Evolutionary conservation across 2,797 vertebrate species (phyloP).

Genomic region (Sebastes elongatus): DNA sequence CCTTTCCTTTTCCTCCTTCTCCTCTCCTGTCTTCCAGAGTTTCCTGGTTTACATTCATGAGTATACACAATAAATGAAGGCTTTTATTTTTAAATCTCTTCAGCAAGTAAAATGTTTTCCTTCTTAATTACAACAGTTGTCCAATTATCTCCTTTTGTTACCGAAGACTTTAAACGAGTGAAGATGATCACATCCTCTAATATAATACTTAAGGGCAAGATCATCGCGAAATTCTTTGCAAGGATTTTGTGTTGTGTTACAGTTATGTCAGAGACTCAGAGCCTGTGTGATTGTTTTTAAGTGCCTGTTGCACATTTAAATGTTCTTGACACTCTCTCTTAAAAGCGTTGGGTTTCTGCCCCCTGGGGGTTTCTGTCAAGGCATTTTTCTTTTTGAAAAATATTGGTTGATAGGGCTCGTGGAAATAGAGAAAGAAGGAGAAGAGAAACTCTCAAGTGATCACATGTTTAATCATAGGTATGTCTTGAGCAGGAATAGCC

Average conservation of each 20-base stretch:
- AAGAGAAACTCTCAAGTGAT: not conserved
- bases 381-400: not conserved
- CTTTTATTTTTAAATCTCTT: not conserved
- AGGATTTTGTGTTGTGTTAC: not conserved
- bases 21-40: not conserved
- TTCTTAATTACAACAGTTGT: not conserved
- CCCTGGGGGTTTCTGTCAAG: not conserved
- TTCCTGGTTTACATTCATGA: constrained; percentile 9
- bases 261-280: not conserved
- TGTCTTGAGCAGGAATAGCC: not conserved
- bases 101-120: not conserved
- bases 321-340: not conserved
- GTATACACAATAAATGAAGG: not conserved
- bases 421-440: not conserved
- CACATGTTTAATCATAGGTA: not conserved
- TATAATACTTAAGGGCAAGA: not conserved
- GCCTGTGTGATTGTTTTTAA: not conserved
- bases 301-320: not conserved
- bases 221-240: not conserved
- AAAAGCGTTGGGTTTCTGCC: constrained; percentile 3
- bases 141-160: not conserved
- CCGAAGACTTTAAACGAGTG: not conserved
- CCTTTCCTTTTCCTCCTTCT: constrained; percentile 14
- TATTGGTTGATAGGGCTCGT: not conserved
- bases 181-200: constrained; percentile 15